These are phyloP conservation scores for Mactra quadrangularis DNA, from an alignment of 1,140 invertebrate species.

Conservation along the genomic window DNA sequence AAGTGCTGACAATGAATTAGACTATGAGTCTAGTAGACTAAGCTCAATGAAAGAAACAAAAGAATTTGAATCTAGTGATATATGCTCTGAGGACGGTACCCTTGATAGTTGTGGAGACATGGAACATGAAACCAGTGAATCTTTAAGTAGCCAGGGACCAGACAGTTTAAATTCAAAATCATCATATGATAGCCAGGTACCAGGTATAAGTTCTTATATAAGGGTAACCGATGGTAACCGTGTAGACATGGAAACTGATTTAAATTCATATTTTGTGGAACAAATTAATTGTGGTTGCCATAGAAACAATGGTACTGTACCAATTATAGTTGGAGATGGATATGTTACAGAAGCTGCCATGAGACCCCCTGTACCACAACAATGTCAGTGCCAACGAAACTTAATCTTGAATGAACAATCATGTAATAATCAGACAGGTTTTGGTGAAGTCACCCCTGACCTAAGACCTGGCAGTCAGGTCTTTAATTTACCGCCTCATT, in stretches of 20 bases:
- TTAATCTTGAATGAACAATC: not conserved
- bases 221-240: conserved; percentile 17
- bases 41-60: conserved; percentile 48
- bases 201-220: conserved; percentile 37
- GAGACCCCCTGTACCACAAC: conserved; percentile 3
- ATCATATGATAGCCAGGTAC: conserved; percentile 21
- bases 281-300: conserved; percentile 45
- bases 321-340: conserved; percentile 1
- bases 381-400: conserved; percentile 6
- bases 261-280: not conserved
- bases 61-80: conserved; percentile 43
- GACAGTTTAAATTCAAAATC: conserved; percentile 2
- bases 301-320: not conserved
- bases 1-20: conserved; percentile 56
- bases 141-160: conserved; percentile 5
- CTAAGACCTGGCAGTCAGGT: conserved; percentile 29
- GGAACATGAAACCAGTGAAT: conserved; percentile 37
- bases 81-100: conserved; percentile 27
- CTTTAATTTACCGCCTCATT: conserved; percentile 52
- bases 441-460: conserved; percentile 10
- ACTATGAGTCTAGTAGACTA: conserved; percentile 32
- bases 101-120: conserved; percentile 34
- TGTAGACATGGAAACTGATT: not conserved
- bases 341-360: conserved; percentile 41
- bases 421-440: not conserved